Evolutionary conservation across 2,888 invertebrate species (phyloP).

Genomic region (Mylabris sibirica): DNA sequence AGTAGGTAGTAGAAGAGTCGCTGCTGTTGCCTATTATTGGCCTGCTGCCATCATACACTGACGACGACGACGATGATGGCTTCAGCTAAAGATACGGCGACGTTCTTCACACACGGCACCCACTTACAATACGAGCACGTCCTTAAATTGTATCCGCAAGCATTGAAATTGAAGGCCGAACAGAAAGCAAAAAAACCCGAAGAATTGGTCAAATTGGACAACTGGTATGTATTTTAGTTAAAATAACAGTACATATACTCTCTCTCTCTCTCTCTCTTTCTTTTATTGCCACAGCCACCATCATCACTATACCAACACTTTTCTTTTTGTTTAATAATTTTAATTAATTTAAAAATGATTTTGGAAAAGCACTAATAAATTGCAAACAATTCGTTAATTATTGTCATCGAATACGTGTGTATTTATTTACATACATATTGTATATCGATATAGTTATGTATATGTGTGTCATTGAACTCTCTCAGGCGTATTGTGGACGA

Average conservation of each 20-base stretch:
- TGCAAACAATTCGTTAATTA: too few relatives aligned
- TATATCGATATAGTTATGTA: not conserved
- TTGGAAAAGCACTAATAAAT: too few relatives aligned
- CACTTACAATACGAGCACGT: constrained; percentile 88
- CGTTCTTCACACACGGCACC: constrained; percentile 92
- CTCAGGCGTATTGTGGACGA: constrained; percentile 47
- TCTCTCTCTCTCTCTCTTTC: too few relatives aligned
- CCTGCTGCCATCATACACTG: constrained; percentile 34
- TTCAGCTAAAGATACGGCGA: constrained; percentile 76
- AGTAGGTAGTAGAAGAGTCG: not conserved
- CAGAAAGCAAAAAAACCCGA: constrained; percentile 91
- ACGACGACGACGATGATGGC: constrained; percentile 53
- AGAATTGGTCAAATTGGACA: constrained; percentile 92
- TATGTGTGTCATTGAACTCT: constrained; percentile 56
- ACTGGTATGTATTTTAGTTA: constrained; percentile 78
- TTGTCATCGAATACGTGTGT: too few relatives aligned
- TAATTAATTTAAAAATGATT: too few relatives aligned
- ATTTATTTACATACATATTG: too few relatives aligned
- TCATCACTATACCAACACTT: too few relatives aligned
- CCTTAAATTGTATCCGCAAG: constrained; percentile 90
- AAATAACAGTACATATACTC: too few relatives aligned
- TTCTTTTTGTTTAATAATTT: too few relatives aligned
- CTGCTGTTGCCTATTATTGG: not conserved
- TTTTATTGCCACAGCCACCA: too few relatives aligned
- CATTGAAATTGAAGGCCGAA: constrained; percentile 88